Percentiles rank a stretch among this genome's conserved stretches.
These are phyloP conservation scores for Trichogramma dendrolimi DNA, from an alignment of 2,888 invertebrate genomes.

Conservation along the genomic window DNA sequence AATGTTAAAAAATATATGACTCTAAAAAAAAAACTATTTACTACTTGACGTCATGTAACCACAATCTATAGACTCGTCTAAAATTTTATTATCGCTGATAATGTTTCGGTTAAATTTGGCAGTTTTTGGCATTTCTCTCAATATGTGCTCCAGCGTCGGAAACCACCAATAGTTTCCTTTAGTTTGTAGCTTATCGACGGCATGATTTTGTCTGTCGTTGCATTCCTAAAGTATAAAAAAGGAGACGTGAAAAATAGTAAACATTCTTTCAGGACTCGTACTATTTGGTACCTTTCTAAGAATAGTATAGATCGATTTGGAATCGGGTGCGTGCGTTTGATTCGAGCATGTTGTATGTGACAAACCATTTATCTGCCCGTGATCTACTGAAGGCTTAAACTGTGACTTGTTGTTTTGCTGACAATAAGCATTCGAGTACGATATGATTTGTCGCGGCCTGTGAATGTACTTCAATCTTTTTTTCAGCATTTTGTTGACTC, in stretches of 20 bases:
- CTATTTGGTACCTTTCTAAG: constrained; percentile 17
- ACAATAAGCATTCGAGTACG: not conserved
- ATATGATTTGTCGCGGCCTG: constrained; percentile 1
- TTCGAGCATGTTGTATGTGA: too few species aligned
- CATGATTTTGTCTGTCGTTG: constrained; percentile 28
- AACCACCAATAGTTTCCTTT: constrained; percentile 37
- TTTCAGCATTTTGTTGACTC: constrained; percentile 11
- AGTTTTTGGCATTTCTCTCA: constrained; percentile 34
- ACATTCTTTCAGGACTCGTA: not conserved
- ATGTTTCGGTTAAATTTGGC: constrained; percentile 17
- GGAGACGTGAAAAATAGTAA: not conserved
- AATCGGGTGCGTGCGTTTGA: not conserved
- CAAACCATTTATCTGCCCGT: too few species aligned
- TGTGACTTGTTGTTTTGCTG: too few species aligned
- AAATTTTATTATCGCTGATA: not conserved
- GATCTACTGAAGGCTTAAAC: too few species aligned
- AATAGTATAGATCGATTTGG: constrained; percentile 16
- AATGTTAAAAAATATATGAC: constrained; percentile 14
- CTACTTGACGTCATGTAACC: constrained; percentile 43
- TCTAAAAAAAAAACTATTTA: constrained; percentile 27
- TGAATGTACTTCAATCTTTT: constrained; percentile 17
- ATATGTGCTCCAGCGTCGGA: constrained; percentile 38
- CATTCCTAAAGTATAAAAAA: constrained; percentile 29
- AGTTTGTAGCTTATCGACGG: constrained; percentile 30
- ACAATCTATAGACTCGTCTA: constrained; percentile 40